Conservation (phyloP, 2,797 vertebrate species). For the Anabacerthia variegaticeps region DNA sequence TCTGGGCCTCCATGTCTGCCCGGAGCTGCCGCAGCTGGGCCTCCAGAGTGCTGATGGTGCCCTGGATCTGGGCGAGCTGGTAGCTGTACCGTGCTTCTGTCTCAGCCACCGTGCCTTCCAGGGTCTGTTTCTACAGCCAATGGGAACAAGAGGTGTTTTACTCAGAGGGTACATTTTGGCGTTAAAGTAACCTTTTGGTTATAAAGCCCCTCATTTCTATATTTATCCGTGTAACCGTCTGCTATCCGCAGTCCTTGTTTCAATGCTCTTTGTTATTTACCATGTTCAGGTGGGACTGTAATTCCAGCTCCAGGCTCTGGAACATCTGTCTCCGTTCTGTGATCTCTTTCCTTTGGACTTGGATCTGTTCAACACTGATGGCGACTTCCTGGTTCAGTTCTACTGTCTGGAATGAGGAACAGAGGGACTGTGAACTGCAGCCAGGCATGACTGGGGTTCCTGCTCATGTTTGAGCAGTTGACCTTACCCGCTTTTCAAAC, state of each 20-base stretch:
- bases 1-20: slow-evolving; percentile 62
- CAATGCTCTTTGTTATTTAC: slow-evolving; percentile 47
- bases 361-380: slow-evolving; percentile 34
- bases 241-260: background rate
- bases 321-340: slow-evolving; percentile 32
- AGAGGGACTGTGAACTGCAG: background rate
- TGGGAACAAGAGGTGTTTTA: background rate
- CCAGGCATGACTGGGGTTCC: background rate
- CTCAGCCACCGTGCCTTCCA: slow-evolving; percentile 65
- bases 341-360: slow-evolving; percentile 44
- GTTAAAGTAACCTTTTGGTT: background rate
- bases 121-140: slow-evolving; percentile 41
- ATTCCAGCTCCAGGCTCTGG: slow-evolving; percentile 71
- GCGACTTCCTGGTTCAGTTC: slow-evolving; percentile 62
- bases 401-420: slow-evolving; percentile 52
- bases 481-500: slow-evolving; percentile 84
- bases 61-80: slow-evolving; percentile 63
- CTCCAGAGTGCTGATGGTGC: slow-evolving; percentile 37
- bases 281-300: slow-evolving; percentile 65
- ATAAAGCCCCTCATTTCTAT: background rate
- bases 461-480: background rate
- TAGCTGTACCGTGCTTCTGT: slow-evolving; percentile 62
- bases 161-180: background rate
- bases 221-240: background rate
- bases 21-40: slow-evolving; percentile 67